A percentile compares a stretch with the other conserved stretches of the same genome.
Evolutionary conservation across 2,113 vertebrate genomes (phyloP).

Genomic region (Prunella fulvescens): DNA sequence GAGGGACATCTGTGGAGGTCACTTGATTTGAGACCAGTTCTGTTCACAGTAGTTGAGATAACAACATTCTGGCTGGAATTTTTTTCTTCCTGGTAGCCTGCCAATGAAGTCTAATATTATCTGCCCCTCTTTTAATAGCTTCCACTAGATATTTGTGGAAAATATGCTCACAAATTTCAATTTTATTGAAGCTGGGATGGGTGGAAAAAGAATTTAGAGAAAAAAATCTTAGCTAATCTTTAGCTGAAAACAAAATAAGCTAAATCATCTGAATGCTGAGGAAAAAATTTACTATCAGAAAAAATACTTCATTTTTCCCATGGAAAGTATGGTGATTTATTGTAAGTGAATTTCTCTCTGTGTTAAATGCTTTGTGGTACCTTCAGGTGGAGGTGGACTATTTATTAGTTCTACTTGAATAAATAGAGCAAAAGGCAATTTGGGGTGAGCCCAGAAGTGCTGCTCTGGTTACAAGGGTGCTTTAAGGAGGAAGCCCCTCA

Average conservation of each 20-base stretch:
- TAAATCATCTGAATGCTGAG: background rate
- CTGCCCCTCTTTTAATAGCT: background rate
- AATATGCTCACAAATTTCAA: background rate
- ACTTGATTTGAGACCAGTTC: background rate
- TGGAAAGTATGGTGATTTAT: background rate
- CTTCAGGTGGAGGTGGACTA: background rate
- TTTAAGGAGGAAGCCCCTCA: too few species aligned
- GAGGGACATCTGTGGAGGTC: background rate
- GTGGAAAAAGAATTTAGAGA: background rate
- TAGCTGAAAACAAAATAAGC: background rate
- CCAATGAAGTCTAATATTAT: background rate
- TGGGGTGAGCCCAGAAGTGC: background rate
- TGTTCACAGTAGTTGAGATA: background rate
- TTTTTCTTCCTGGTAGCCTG: background rate
- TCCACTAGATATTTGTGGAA: background rate
- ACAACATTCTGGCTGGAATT: background rate
- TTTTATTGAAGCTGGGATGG: background rate
- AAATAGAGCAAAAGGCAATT: background rate
- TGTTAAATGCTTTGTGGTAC: background rate
- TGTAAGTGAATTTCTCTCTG: background rate
- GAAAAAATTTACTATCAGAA: background rate
- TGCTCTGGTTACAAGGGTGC: background rate
- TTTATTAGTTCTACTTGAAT: background rate
- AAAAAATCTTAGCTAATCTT: background rate
- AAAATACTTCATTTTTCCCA: background rate